These are phyloP conservation scores for Hydroisotoma schaefferi DNA, from an alignment of 2,888 invertebrate genomes.

Conservation along the genomic window DNA sequence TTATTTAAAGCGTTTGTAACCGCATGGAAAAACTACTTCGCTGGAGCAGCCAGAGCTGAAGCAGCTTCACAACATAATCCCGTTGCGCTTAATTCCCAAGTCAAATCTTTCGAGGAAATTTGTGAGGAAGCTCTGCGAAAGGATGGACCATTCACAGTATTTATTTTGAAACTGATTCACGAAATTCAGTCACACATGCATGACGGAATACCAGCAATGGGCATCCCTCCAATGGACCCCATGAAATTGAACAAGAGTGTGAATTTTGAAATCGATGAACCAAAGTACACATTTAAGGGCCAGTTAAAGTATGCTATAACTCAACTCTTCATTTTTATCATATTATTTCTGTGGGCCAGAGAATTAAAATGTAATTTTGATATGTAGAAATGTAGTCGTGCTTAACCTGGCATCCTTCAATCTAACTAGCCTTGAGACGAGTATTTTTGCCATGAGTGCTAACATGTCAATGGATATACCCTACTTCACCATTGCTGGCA, in stretches of 20 bases:
- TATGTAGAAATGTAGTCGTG: constrained; percentile 11
- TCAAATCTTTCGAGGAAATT: too few species aligned
- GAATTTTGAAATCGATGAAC: background rate
- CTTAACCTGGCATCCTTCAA: constrained; percentile 17
- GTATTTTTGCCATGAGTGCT: constrained; percentile 15
- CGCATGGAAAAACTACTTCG: too few species aligned
- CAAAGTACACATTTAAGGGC: constrained; percentile 14
- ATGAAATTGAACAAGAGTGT: constrained; percentile 1
- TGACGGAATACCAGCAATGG: constrained; percentile 21
- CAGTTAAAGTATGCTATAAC: constrained; percentile 2
- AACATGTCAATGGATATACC: constrained; percentile 20
- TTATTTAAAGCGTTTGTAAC: too few species aligned
- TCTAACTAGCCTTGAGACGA: constrained; percentile 16
- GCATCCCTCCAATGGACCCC: constrained; percentile 34
- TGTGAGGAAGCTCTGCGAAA: too few species aligned
- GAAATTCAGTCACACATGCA: constrained; percentile 21
- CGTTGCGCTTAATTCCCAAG: too few species aligned
- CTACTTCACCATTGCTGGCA: constrained; percentile 14
- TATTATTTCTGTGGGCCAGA: background rate
- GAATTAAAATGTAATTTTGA: background rate
- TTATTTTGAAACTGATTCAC: constrained; percentile 18
- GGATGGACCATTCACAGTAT: too few species aligned
- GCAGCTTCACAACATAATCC: too few species aligned
- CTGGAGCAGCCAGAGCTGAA: too few species aligned
- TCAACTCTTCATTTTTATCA: background rate